Conservation (phyloP, 2,888 invertebrate species). For the Lasioglossum calceatum region DNA sequence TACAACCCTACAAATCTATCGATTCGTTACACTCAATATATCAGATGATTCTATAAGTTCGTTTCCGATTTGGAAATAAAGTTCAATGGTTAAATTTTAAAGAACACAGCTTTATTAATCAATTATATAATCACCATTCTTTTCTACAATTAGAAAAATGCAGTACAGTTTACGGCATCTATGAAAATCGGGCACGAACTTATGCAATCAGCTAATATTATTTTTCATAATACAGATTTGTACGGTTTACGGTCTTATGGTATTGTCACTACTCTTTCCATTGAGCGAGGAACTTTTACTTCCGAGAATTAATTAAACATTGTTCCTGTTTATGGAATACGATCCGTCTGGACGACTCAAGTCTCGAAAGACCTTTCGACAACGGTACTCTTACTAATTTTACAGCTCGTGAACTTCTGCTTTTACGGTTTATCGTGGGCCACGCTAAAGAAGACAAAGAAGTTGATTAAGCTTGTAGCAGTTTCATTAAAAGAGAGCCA, state of each 20-base stretch:
- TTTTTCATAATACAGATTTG: neutral
- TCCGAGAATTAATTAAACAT: neutral
- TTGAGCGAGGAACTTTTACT: neutral
- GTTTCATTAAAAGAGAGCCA: neutral
- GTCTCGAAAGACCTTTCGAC: neutral
- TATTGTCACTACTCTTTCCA: neutral
- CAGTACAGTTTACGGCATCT: too few relatives aligned
- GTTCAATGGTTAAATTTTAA: too few relatives aligned
- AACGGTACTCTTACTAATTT: neutral
- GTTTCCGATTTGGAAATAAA: too few relatives aligned
- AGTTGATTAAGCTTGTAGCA: conserved; percentile 13
- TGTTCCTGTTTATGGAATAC: neutral
- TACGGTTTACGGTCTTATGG: neutral
- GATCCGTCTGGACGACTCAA: neutral
- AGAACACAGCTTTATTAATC: too few relatives aligned
- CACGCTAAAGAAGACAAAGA: neutral
- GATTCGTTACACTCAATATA: neutral
- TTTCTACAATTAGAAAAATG: too few relatives aligned
- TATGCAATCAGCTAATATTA: neutral
- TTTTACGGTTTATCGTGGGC: neutral
- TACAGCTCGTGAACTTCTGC: neutral
- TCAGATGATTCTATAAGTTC: too few relatives aligned
- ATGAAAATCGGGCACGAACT: too few relatives aligned
- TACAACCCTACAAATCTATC: neutral
- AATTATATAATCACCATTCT: too few relatives aligned